A percentile compares a stretch with the other conserved stretches of the same genome.
phyloP scores from a whole-genome alignment of 2,113 vertebrate genomes.

The Tetrao urogallus region DNA sequence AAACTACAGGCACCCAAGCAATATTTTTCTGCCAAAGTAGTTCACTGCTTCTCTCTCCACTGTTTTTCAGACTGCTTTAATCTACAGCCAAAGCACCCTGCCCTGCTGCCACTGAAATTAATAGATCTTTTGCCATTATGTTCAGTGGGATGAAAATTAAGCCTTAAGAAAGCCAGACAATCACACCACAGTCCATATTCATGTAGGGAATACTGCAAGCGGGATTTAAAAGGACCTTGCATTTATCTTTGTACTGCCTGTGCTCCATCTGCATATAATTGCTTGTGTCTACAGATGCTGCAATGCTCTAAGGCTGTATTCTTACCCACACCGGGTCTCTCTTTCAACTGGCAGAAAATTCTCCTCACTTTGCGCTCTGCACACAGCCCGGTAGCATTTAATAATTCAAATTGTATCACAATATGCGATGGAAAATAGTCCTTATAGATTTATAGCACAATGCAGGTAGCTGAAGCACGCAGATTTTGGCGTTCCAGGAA shows the following conservation, averaged over 20 bases:
- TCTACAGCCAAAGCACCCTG: not conserved
- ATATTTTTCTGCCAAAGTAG: not conserved
- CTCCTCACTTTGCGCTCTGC: constrained; percentile 23
- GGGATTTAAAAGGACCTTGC: constrained; percentile 40
- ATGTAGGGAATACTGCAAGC: not conserved
- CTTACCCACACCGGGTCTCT: not conserved
- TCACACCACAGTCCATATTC: constrained; percentile 1
- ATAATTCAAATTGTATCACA: constrained; percentile 58
- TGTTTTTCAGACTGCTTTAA: not conserved
- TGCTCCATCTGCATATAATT: constrained; percentile 57
- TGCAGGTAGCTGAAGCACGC: constrained; percentile 55
- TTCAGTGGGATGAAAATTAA: constrained; percentile 13
- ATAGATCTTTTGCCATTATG: not conserved
- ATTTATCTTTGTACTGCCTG: constrained; percentile 42
- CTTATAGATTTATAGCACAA: constrained; percentile 64
- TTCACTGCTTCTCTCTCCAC: not conserved
- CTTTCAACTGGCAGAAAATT: constrained; percentile 40
- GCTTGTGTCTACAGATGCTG: not conserved
- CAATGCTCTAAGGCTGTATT: not conserved
- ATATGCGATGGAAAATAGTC: constrained; percentile 50
- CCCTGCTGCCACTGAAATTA: constrained; percentile 1
- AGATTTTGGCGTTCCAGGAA: constrained; percentile 52
- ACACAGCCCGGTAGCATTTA: constrained; percentile 26
- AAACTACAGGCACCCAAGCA: not conserved
- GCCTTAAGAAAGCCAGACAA: constrained; percentile 3